Evolutionary conservation across 1,140 invertebrate genomes (phyloP).

Genomic region (Calliphora vicina): DNA sequence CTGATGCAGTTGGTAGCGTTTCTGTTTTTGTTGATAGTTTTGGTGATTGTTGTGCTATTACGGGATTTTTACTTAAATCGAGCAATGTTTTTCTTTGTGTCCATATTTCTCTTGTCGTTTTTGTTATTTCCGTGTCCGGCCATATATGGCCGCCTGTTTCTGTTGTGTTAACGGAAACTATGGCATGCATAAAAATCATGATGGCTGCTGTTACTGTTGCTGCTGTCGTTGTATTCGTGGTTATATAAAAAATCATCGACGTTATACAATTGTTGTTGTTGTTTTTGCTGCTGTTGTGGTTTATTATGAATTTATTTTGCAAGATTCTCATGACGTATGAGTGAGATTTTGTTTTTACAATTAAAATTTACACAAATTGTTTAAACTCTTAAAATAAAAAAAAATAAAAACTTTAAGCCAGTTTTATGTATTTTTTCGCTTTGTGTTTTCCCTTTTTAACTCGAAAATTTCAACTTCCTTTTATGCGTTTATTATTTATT

Average conservation of each 20-base stretch:
- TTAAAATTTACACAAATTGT: background rate
- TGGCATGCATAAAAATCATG: constrained; percentile 21
- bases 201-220: constrained; percentile 4
- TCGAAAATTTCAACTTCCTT: background rate
- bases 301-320: background rate
- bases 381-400: background rate
- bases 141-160: background rate
- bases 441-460: background rate
- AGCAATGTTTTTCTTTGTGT: background rate
- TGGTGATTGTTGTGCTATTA: constrained; percentile 13
- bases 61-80: constrained; percentile 8
- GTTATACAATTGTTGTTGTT: background rate
- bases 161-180: constrained; percentile 24
- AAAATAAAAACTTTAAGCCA: background rate
- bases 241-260: background rate
- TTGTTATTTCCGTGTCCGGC: background rate
- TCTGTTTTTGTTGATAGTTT: background rate
- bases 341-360: background rate
- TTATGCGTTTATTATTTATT: constrained; percentile 1
- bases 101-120: background rate
- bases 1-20: background rate
- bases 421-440: background rate
- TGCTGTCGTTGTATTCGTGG: background rate
- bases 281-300: constrained; percentile 3
- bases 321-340: background rate